These are phyloP conservation scores for Eilema depressum DNA, from an alignment of 2,888 invertebrate genomes.

Conservation along the genomic window DNA sequence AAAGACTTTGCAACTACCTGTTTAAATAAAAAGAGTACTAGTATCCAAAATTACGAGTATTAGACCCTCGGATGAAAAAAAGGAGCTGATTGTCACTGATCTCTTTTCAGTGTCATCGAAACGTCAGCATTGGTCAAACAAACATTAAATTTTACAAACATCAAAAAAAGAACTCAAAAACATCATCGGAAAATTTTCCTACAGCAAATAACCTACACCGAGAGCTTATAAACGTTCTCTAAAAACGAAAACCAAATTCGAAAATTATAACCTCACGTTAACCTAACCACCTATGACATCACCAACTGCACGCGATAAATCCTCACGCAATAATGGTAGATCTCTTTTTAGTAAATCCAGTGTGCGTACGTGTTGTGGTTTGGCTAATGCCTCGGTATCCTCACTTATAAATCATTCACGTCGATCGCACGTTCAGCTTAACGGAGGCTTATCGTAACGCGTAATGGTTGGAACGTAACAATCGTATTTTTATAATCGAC, in stretches of 20 bases:
- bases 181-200: not conserved
- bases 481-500: conserved; percentile 59
- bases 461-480: conserved; percentile 52
- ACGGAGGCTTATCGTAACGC: conserved; percentile 47
- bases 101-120: too few species aligned
- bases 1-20: too few species aligned
- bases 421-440: conserved; percentile 69
- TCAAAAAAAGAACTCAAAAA: too few species aligned
- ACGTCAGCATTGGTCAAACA: too few species aligned
- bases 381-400: conserved; percentile 74
- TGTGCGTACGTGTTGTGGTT: conserved; percentile 75
- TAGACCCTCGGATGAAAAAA: too few species aligned
- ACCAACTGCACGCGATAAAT: conserved; percentile 61
- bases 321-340: conserved; percentile 66
- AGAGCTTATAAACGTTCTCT: not conserved
- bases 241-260: not conserved
- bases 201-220: too few species aligned
- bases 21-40: too few species aligned
- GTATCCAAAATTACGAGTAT: too few species aligned
- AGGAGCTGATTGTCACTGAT: too few species aligned
- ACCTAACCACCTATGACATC: conserved; percentile 12
- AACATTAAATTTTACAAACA: too few species aligned
- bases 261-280: not conserved
- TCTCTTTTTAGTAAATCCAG: conserved; percentile 77
- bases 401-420: conserved; percentile 80